Evolutionary conservation across 2,113 vertebrate genomes (phyloP).

Genomic region (Oryctolagus cuniculus): mOryCun1.1 NC_091435.1:51750001-51750500

Average conservation of each 20-base stretch:
- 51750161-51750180: background rate
- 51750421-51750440: background rate
- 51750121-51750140: too few species aligned
- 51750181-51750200: background rate
- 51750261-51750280: background rate
- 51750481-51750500: constrained; percentile 10
- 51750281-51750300: background rate
- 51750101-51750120: too few species aligned
- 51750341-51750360: background rate
- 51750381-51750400: background rate
- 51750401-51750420: background rate
- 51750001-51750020: too few species aligned
- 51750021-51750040: too few species aligned
- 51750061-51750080: too few species aligned
- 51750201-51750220: background rate
- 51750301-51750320: background rate
- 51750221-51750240: constrained; percentile 26
- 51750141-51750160: too few species aligned
- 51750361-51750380: background rate
- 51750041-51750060: too few species aligned
- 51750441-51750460: constrained; percentile 7
- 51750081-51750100: too few species aligned
- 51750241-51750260: background rate
- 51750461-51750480: background rate
- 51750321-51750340: background rate